Base-by-base conservation (phyloP, 2,888 invertebrate genomes). In the Torymus tubicola region DNA sequence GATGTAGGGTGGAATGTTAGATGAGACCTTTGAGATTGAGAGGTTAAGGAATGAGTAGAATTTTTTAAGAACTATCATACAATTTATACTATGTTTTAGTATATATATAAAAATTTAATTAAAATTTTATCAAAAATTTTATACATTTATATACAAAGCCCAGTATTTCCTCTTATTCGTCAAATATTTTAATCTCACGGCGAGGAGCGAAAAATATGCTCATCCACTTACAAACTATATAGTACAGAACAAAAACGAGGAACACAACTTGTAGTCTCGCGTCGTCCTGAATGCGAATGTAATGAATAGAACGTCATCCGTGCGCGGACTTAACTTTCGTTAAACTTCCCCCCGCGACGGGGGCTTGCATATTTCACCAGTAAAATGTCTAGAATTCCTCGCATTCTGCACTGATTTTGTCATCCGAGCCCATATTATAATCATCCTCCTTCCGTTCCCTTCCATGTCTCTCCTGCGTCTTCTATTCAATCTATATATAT, bases 391-490 rank as follows among this genome's bases (percentile, higher is more conserved):
- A 61, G 53, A 60, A 80, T 80, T 75, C 60, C 67, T 21, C 13
- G 61, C 75, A 80, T 80, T 76, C 68, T 31, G 61, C 71, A 76
- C 65, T 60, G 67, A 76, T 71, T 76, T 76, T 67, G 50, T 76
- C 76, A 61, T 64, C 57, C 50, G 8, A 63, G 4, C 14, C 42
- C 65, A 18, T 60, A 76, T 69, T 60, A 76, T 69, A 76, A 50
- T 76, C 18, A 42, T 42, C 42, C 42, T 42, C 14, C 55, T 55
- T n/a, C 24, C 42, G 42, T 61, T 21, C 24, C 18, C 14, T 31
- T n/a, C 13, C 12, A n/a, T 12, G 3, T 69, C 53, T 57, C 13
- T 12, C 57, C 57, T 68, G 1, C 42, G 8, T 31, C 60, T 11
- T 53, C 50, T 72, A 10, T 13, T 18, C 12, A 21, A 61, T 14